Evolutionary conservation across 2,113 vertebrate species (phyloP), one percentile per base, ranked within the genome.

Genomic region (Sclerurus mexicanus): DNA sequence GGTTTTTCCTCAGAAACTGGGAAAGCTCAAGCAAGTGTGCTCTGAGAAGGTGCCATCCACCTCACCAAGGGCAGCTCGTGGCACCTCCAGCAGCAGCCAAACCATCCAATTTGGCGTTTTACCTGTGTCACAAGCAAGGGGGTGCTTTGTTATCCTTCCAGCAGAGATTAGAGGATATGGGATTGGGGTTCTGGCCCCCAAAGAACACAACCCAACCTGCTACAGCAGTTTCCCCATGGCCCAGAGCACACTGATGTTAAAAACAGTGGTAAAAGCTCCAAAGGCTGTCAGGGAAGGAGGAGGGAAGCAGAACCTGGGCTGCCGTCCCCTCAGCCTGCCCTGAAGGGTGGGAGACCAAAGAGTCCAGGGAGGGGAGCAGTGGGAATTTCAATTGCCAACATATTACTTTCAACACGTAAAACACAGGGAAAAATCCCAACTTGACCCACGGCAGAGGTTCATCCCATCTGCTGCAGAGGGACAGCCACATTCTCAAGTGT

Each of bases 61-160:
- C 9, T n/a, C 9, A 21, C 13, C 31, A 12, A 6, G 24, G 23
- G 59, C 0, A 0, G 18, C 21, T 30, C 56, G 12, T 0, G 5
- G 67, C 24, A n/a, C 24, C 44, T 50, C 20, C 50, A 17, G 39
- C 7, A 47, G 12, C 7, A 60, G 12, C 7, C 83, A 27, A 64
- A 21, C 0, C 44, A 10, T 3, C 31, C 30, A 14, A 73, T 35
- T 12, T 10, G 10, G 12, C 19, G 19, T 81, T 84, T 74, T n/a
- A 74, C 46, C 68, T 55, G 28, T 4, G 9, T 16, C 10, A 1
- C 14, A n/a, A 75, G 35, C 33, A 58, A 55, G 22, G 11, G 18
- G 46, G 19, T 12, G 37, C 24, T 7, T 1, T 16, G 59, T 5
- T 31, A 11, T 20, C n/a, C 46, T 35, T 27, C 47, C 31, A 53